A percentile compares a stretch with the other conserved stretches of the same genome.
Conservation (phyloP, 2,888 invertebrate genomes). For the Apoda limacodes region DNA sequence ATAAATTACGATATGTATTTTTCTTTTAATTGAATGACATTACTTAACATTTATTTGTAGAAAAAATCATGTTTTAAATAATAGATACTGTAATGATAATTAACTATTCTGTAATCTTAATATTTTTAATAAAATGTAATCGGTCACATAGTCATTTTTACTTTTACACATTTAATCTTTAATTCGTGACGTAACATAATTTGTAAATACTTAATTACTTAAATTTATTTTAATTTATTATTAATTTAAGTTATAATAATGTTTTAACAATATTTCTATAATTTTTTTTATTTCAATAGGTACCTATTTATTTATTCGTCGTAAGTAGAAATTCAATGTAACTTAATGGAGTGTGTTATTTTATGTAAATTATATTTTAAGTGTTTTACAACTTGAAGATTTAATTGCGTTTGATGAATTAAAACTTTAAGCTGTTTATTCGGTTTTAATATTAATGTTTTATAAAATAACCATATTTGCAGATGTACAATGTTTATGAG, state of each 20-base stretch:
- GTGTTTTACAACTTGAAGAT: no score
- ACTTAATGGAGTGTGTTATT: constrained; percentile 53
- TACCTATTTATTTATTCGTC: constrained; percentile 51
- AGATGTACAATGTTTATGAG: constrained; percentile 69
- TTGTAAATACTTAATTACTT: background rate
- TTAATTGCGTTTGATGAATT: constrained; percentile 21
- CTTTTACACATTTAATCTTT: no score
- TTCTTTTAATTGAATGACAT: no score
- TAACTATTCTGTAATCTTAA: no score
- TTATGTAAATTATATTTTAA: constrained; percentile 54
- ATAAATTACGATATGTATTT: no score
- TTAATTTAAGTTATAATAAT: constrained; percentile 18
- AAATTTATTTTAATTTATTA: constrained; percentile 21
- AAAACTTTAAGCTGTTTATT: constrained; percentile 20
- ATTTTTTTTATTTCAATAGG: constrained; percentile 48
- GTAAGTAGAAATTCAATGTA: constrained; percentile 56
- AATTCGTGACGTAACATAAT: constrained; percentile 23
- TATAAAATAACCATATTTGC: constrained; percentile 60
- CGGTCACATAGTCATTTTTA: no score
- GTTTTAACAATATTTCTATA: constrained; percentile 52
- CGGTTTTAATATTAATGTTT: constrained; percentile 20
- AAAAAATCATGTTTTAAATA: no score
- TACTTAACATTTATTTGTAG: no score
- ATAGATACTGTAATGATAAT: no score
- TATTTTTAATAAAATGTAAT: no score